Conservation (phyloP, 2,113 vertebrate genomes). For the Notothenia rossii region DNA sequence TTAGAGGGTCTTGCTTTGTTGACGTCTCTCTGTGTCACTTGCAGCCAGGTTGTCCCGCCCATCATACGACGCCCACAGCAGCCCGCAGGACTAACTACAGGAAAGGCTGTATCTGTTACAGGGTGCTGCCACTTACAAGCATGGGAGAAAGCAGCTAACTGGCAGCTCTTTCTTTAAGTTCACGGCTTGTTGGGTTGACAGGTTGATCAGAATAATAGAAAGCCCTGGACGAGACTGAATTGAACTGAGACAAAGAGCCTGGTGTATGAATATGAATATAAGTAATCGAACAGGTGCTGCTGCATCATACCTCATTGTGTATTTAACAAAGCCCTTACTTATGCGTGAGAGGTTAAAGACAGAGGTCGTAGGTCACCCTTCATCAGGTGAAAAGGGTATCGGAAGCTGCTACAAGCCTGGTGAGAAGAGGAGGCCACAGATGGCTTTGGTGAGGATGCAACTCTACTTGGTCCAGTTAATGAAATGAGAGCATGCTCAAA, state of each 20-base stretch:
- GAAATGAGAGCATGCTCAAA: slow-evolving; percentile 71
- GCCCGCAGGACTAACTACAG: slow-evolving; percentile 71
- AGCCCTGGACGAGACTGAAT: slow-evolving; percentile 29
- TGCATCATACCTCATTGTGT: slow-evolving; percentile 7
- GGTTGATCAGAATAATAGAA: slow-evolving; percentile 42
- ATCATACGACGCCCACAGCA: slow-evolving; percentile 50
- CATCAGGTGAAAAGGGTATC: slow-evolving; percentile 62
- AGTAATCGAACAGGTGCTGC: slow-evolving; percentile 18
- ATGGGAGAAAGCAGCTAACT: slow-evolving; percentile 30
- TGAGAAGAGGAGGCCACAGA: slow-evolving; percentile 63
- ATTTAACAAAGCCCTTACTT: slow-evolving; percentile 26
- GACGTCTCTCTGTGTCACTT: slow-evolving; percentile 31
- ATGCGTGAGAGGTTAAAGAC: slow-evolving; percentile 39
- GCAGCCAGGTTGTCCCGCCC: slow-evolving; percentile 50
- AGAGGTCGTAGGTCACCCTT: slow-evolving; percentile 53
- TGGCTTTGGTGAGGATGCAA: slow-evolving; percentile 65
- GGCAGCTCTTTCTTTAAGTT: slow-evolving; percentile 41
- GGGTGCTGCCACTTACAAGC: slow-evolving; percentile 40
- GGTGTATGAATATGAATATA: neutral
- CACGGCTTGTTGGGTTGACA: slow-evolving; percentile 25
- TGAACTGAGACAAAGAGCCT: slow-evolving; percentile 24
- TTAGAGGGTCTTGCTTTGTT: slow-evolving; percentile 34
- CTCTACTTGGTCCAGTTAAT: slow-evolving; percentile 71
- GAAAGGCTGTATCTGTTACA: slow-evolving; percentile 68
- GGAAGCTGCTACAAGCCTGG: slow-evolving; percentile 2